These are phyloP conservation scores for Lamprotornis superbus DNA, from an alignment of 2,113 vertebrate species.

Conservation along the genomic window DNA sequence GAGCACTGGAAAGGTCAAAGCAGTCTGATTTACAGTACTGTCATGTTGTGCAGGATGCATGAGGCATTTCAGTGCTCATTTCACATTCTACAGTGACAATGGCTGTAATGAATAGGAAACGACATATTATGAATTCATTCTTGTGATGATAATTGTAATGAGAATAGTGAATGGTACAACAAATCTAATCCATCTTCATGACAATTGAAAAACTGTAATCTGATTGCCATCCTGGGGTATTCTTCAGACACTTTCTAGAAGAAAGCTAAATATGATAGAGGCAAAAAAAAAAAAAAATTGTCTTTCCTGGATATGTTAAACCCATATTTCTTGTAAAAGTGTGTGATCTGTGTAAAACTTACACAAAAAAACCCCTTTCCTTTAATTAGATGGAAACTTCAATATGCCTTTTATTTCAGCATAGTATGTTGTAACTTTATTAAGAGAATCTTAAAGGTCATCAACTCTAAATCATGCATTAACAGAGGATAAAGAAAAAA, in stretches of 20 bases:
- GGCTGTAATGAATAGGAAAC: slow-evolving; percentile 64
- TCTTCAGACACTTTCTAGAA: slow-evolving; percentile 14
- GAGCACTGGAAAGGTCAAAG: slow-evolving; percentile 11
- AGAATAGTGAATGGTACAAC: slow-evolving; percentile 58
- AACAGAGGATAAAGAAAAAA: not conserved
- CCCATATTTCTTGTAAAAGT: not conserved
- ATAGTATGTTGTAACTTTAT: not conserved
- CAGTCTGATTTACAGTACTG: slow-evolving; percentile 1
- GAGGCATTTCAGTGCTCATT: slow-evolving; percentile 26
- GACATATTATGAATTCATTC: slow-evolving; percentile 57
- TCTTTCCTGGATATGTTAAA: not conserved
- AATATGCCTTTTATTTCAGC: not conserved
- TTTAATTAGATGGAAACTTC: not conserved
- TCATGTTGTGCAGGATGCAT: not conserved
- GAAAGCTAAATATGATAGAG: not conserved
- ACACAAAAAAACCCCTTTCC: not conserved
- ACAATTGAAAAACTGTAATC: slow-evolving; percentile 40
- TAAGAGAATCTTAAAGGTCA: not conserved
- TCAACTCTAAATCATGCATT: not conserved
- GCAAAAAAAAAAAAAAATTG: not conserved
- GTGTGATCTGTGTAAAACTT: not conserved
- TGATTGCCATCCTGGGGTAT: not conserved
- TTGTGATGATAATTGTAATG: slow-evolving; percentile 66
- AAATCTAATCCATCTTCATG: slow-evolving; percentile 61
- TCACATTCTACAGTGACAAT: slow-evolving; percentile 26